phyloP scores from a whole-genome alignment of 2,113 vertebrate genomes.

The Seriola rivoliana region DNA sequence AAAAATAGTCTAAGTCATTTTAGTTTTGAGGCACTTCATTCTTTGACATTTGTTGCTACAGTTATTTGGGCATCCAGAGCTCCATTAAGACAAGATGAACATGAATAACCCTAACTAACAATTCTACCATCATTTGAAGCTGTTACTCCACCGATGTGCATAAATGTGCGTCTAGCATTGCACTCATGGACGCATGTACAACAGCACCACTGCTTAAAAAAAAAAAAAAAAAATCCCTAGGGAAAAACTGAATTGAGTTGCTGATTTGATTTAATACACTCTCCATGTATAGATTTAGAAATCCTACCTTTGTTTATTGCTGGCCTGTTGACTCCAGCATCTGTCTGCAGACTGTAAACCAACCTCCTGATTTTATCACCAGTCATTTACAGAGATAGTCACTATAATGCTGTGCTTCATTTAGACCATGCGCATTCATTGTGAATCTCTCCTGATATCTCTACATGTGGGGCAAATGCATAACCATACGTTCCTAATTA shows the following conservation, averaged over 20 bases:
- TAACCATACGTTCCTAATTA: not conserved
- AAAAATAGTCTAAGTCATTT: no score
- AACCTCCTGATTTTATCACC: not conserved
- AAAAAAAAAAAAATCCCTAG: no score
- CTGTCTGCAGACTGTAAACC: not conserved
- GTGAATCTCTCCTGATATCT: not conserved
- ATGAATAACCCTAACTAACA: not conserved
- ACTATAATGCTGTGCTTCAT: slow-evolving; percentile 1
- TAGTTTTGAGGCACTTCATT: not conserved
- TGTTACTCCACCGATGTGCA: not conserved
- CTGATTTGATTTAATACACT: not conserved
- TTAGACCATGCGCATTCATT: not conserved
- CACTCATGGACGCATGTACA: not conserved
- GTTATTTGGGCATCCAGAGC: not conserved
- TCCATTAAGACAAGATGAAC: not conserved
- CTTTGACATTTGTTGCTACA: not conserved
- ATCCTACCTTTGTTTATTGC: not conserved
- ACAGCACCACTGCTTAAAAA: not conserved
- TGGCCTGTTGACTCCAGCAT: not conserved
- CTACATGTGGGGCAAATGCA: slow-evolving; percentile 1
- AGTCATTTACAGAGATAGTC: not conserved
- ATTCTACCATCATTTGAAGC: no score
- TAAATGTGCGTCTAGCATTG: not conserved
- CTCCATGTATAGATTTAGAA: no score
- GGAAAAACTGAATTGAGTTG: not conserved